Conservation (phyloP, 2,113 vertebrate species). For the Ovis aries region DNA sequence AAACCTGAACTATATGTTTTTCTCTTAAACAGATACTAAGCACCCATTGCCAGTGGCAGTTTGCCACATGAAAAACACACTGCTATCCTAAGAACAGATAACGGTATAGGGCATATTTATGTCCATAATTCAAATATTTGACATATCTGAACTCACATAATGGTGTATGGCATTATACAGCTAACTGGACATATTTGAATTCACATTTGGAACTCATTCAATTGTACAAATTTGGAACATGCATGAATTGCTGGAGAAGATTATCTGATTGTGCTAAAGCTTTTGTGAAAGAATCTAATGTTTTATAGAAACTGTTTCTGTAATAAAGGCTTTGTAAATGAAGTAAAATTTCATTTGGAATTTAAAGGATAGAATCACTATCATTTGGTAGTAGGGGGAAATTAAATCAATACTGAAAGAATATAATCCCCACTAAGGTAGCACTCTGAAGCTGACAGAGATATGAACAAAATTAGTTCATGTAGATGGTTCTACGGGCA, state of each 20-base stretch:
- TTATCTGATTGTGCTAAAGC: background rate
- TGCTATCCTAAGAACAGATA: background rate
- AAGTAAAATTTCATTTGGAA: background rate
- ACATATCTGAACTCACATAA: background rate
- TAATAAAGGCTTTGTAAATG: background rate
- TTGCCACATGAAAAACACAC: background rate
- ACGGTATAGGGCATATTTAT: background rate
- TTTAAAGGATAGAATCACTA: background rate
- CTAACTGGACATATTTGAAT: background rate
- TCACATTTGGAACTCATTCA: background rate
- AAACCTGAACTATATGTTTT: background rate
- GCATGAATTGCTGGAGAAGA: background rate
- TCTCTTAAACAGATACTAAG: background rate
- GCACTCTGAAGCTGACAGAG: background rate
- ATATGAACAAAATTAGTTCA: background rate
- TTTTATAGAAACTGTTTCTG: background rate
- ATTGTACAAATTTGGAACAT: background rate
- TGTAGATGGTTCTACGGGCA: background rate
- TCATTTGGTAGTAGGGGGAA: background rate
- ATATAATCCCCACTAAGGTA: background rate
- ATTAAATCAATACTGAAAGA: background rate
- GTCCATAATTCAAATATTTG: background rate
- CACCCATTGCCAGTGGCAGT: background rate
- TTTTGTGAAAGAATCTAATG: background rate
- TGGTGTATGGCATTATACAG: background rate